Base-by-base conservation (phyloP, 1,140 invertebrate species). In the Lethocerus indicus region DNA sequence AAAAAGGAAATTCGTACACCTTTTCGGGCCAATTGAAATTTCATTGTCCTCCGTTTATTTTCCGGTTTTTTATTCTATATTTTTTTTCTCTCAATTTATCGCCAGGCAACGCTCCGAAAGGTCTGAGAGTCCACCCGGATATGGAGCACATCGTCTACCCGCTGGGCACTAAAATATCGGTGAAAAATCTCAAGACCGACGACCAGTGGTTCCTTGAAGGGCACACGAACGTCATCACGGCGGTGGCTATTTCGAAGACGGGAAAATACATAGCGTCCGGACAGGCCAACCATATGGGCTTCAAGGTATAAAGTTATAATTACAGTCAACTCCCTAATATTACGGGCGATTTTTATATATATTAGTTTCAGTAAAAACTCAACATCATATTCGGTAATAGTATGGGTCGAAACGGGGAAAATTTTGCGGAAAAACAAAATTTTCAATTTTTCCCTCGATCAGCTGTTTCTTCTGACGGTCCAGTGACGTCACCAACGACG, bases 211-310 rank as follows among this genome's bases (percentile, higher is more conserved):
- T 90, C 61, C 69, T 93, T 25, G 73, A 75, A 36, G 87, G 87
- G 0, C 89, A 93, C 59, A 80, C 79, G 0, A 87, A 91, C 65
- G 74, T 76, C 39, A 80, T 95, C 29, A 83, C 87, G 0, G 76
- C 85, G 26, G 64, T 95, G 13, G 78, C 79, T 47, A 59, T 93
- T 6, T 91, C 88, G 37, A 71, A 72, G 2, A 71, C 72, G 53
- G 89, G 89, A 35, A 76, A 76, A 24, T 87, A 78, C 57, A 65
- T 94, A 28, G 89, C 84, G 20, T 88, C 87, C 9, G 89, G 90
- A 0, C 87, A 92, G 65, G 75, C 85, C 12, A 93, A 84, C 60
- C 79, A 90, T 58, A 85, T 88, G 61, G 89, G 88, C 5, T 92
- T 91, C 61, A 88, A 87, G 67, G 79, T 81, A 61, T 49, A 44